Percentiles rank a stretch among this genome's conserved stretches.
phyloP scores from a whole-genome alignment of 2,113 vertebrate species.

The Albula goreensis region DNA sequence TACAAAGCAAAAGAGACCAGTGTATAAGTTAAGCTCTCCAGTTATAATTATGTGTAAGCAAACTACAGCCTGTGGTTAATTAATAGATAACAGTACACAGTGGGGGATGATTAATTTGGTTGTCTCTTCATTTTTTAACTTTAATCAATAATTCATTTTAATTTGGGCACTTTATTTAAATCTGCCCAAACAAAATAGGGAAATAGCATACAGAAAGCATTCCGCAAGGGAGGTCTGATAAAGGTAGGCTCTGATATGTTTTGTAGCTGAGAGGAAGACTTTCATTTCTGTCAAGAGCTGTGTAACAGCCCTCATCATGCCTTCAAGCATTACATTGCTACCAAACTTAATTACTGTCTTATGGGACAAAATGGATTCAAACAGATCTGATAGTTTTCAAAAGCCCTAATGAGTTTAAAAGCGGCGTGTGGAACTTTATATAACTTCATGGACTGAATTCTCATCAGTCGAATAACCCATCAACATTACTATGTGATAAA shows the following conservation, averaged over 20 bases:
- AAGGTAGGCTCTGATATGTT: neutral
- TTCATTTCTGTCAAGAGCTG: constrained; percentile 64
- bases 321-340: constrained; percentile 68
- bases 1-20: constrained; percentile 22
- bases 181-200: constrained; percentile 40
- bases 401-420: constrained; percentile 42
- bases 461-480: neutral
- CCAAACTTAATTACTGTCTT: constrained; percentile 66
- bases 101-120: constrained; percentile 51
- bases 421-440: constrained; percentile 47
- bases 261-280: constrained; percentile 43
- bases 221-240: constrained; percentile 10
- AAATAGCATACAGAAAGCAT: constrained; percentile 30
- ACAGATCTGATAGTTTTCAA: constrained; percentile 55
- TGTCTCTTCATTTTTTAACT: constrained; percentile 47
- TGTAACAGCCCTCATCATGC: constrained; percentile 63
- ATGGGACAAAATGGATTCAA: constrained; percentile 61
- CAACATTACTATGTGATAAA: neutral
- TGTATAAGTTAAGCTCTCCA: neutral
- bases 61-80: constrained; percentile 49
- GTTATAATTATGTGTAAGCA: constrained; percentile 39
- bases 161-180: constrained; percentile 63
- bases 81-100: constrained; percentile 57
- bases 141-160: constrained; percentile 68
- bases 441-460: neutral